Conservation (phyloP, 2,797 vertebrate genomes). For the Otolemur crassicaudatus region DNA sequence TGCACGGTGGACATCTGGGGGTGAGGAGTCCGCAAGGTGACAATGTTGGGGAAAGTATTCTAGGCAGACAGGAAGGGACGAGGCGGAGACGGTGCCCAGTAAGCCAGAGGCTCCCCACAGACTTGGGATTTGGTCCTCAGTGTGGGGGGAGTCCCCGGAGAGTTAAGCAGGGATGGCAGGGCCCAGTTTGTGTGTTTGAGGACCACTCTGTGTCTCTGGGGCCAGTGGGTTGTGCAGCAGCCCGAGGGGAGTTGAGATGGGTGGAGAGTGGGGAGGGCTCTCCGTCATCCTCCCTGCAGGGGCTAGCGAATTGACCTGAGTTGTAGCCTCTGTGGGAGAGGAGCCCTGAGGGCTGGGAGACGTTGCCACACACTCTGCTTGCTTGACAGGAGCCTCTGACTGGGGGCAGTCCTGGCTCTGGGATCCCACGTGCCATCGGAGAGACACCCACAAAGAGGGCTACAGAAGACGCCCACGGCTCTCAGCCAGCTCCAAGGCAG, state of each 20-base stretch:
- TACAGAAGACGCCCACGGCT: rapidly evolving
- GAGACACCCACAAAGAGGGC: rapidly evolving
- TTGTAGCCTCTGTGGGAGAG: rapidly evolving
- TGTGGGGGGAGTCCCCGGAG: neutral
- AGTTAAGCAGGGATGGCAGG: neutral
- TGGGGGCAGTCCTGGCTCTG: neutral
- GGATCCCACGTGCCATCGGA: rapidly evolving
- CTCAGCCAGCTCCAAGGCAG: neutral
- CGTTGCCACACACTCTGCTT: neutral
- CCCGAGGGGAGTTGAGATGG: neutral
- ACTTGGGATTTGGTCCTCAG: no score
- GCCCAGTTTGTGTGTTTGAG: neutral
- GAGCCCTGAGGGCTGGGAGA: neutral
- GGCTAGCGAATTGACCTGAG: neutral
- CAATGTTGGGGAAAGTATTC: neutral
- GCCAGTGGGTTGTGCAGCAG: neutral
- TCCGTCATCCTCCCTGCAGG: rapidly evolving
- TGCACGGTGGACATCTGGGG: neutral
- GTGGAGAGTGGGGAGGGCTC: no score
- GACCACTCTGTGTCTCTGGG: no score
- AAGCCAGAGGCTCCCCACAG: neutral
- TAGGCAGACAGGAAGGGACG: neutral
- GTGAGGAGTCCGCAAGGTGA: neutral
- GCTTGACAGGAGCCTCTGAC: neutral
- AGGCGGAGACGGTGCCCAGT: rapidly evolving